Base-by-base conservation (phyloP, 2,797 vertebrate species). In the Etheostoma nigrum region DNA sequence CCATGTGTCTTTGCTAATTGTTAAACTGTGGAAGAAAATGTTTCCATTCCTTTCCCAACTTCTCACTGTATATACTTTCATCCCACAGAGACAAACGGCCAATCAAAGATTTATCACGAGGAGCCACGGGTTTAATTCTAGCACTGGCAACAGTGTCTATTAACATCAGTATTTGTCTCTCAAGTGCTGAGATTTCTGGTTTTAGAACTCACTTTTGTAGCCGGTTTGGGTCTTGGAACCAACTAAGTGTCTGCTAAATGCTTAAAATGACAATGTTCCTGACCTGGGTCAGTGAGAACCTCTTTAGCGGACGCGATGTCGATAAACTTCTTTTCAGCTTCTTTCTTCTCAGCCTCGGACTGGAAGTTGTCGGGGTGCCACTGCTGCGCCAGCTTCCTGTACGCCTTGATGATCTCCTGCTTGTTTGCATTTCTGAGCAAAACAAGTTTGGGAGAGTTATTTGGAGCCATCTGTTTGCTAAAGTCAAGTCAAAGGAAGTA, bases 361-460 rank as follows among this genome's bases (percentile, higher is more conserved):
- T 96, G 96, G 90, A 97, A 97, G 92, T 96, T 97, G 93, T 97
- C 96, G 0, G 96, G 96, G 73, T 97, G 96, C 96, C 96, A 97
- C 78, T 96, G 96, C 86, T 96, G 95, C 1, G 96, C 96, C 90
- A 97, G 86, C 88, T 96, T 96, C 79, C 96, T 94, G 91, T 97
- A 97, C 0, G 96, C 96, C 86, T 96, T 97, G 84, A 95, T 96
- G 78, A 96, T 94, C 87, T 96, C 96, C 93, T 96, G 96, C 82
- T 97, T 97, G 77, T 94, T 96, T 63, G 96, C 96, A 18, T 40
- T 95, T 85, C 96, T 97, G 63, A 62, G 19, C 15, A 64, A 11
- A 30, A 53, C n/a, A 45, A 5, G 51, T 44, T 8, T 0, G 1
- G 4, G 6, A 30, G 12, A 18, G 40, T 19, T 2, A 19, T 45